Conservation (phyloP, 2,797 vertebrate species). For the Sciurus vulgaris region DNA sequence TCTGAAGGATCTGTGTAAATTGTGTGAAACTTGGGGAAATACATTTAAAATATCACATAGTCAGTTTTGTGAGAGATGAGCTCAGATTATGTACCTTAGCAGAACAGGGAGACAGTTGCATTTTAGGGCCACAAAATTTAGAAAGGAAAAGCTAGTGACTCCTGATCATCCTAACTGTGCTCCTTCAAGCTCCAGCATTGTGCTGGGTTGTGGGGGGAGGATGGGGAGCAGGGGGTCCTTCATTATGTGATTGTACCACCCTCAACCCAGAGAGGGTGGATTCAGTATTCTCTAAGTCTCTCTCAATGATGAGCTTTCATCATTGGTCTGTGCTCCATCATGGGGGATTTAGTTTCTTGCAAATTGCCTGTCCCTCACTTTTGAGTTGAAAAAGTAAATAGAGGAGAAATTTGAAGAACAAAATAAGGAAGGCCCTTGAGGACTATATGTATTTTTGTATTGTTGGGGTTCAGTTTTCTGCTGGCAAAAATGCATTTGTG, state of each 20-base stretch:
- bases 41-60: conserved; percentile 27
- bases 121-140: conserved; percentile 56
- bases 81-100: background rate
- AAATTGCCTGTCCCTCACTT: background rate
- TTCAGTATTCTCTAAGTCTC: background rate
- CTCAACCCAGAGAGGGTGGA: conserved; percentile 22
- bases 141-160: conserved; percentile 61
- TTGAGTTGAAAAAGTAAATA: background rate
- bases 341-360: background rate
- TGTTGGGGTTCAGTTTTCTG: background rate
- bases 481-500: background rate
- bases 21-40: conserved; percentile 27
- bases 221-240: background rate
- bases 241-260: conserved; percentile 24
- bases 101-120: background rate
- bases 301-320: conserved; percentile 10
- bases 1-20: conserved; percentile 4
- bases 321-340: background rate
- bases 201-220: background rate
- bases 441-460: background rate
- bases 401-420: conserved; percentile 35
- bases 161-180: conserved; percentile 16
- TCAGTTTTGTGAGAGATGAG: conserved; percentile 44
- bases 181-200: conserved; percentile 31
- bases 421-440: conserved; percentile 4